Evolutionary conservation across 2,888 invertebrate species (phyloP).

Genomic region (Hipparchia semele): DNA sequence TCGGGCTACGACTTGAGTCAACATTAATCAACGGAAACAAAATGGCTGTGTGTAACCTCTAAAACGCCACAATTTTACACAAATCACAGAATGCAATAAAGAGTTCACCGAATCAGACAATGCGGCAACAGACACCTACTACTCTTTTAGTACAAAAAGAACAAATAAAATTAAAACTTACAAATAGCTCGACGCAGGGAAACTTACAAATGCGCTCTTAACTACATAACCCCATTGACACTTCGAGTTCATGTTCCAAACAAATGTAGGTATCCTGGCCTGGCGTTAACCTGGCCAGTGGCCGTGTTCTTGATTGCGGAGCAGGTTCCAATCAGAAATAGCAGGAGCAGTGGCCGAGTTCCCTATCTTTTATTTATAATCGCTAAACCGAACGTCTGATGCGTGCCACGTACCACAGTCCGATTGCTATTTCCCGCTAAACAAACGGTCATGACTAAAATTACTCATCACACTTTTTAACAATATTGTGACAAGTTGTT

Average conservation of each 20-base stretch:
- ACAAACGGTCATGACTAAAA: conserved; percentile 54
- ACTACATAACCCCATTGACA: conserved; percentile 57
- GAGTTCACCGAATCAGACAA: background rate
- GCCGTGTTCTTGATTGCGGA: conserved; percentile 67
- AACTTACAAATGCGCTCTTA: conserved; percentile 47
- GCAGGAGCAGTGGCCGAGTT: conserved; percentile 71
- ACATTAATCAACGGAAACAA: background rate
- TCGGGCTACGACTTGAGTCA: background rate
- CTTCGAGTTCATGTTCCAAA: conserved; percentile 55
- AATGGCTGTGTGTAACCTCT: background rate
- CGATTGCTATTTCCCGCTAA: conserved; percentile 59
- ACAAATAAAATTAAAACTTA: conserved; percentile 41
- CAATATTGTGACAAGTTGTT: conserved; percentile 50
- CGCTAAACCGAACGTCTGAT: conserved; percentile 55
- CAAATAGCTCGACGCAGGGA: conserved; percentile 44
- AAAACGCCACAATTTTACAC: background rate
- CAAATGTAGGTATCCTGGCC: conserved; percentile 40
- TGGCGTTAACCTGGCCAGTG: conserved; percentile 58
- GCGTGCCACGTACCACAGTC: conserved; percentile 59
- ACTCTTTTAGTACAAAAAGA: background rate
- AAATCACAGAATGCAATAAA: background rate
- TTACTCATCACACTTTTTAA: conserved; percentile 53
- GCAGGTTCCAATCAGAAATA: conserved; percentile 70
- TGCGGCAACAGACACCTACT: background rate
- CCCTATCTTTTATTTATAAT: conserved; percentile 72